Evolutionary conservation across 2,888 invertebrate genomes (phyloP).

Genomic region (Augochlorella aurata): DNA sequence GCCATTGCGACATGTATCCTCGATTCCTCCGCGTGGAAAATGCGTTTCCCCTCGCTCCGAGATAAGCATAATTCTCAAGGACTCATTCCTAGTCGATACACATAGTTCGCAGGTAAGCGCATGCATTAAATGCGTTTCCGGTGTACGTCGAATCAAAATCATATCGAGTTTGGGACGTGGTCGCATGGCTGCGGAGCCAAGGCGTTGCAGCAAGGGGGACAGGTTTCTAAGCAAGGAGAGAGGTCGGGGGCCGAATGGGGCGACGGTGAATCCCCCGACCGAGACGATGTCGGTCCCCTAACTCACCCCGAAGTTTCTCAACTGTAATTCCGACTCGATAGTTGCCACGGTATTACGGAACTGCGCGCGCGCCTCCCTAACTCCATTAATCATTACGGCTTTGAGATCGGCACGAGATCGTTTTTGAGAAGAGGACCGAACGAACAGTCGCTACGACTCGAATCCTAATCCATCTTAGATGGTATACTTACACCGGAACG

Average conservation of each 20-base stretch:
- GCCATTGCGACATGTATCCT: background rate
- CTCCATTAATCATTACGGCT: conserved; percentile 73
- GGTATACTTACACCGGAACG: conserved; percentile 39
- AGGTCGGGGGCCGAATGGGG: background rate
- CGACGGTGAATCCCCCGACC: conserved; percentile 48
- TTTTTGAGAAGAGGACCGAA: conserved; percentile 64
- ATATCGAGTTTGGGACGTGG: conserved; percentile 70
- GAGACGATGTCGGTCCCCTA: conserved; percentile 57
- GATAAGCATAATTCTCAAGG: background rate
- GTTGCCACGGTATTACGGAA: conserved; percentile 70
- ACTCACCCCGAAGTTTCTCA: conserved; percentile 72
- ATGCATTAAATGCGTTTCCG: conserved; percentile 68
- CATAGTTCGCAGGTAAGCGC: conserved; percentile 49
- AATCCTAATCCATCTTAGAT: conserved; percentile 61
- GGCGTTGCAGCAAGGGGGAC: conserved; percentile 36
- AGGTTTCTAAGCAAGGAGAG: background rate
- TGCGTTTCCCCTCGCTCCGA: background rate
- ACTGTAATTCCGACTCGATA: conserved; percentile 75
- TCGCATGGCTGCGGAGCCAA: conserved; percentile 61
- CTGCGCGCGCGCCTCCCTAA: conserved; percentile 65
- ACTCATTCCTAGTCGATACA: conserved; percentile 59
- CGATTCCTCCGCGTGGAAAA: background rate
- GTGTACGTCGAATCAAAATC: conserved; percentile 69
- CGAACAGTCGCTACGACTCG: conserved; percentile 52
- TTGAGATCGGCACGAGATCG: conserved; percentile 64